Evolutionary conservation across 2,888 invertebrate species (phyloP).

Genomic region (Epinotia bilunana): DNA sequence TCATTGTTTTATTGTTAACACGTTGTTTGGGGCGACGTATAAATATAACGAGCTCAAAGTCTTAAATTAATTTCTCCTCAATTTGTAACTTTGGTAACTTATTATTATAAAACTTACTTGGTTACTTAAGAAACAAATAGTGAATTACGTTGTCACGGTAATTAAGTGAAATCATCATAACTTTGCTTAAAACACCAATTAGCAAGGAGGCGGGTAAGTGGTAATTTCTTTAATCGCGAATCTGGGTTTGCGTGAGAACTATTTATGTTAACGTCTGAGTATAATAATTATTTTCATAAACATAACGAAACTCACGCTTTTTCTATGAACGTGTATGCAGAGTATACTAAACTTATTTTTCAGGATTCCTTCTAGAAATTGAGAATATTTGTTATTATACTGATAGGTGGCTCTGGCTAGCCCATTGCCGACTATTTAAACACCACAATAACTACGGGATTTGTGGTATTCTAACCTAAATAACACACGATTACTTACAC

Average conservation of each 20-base stretch:
- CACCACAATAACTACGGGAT: no score
- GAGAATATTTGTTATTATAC: no score
- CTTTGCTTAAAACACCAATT: constrained; percentile 70
- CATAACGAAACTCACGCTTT: not conserved
- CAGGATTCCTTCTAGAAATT: no score
- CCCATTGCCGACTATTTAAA: no score
- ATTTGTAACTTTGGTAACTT: constrained; percentile 2
- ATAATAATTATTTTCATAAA: not conserved
- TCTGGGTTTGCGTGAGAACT: constrained; percentile 53
- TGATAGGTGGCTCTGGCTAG: no score
- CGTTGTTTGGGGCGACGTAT: constrained; percentile 16
- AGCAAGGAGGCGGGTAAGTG: constrained; percentile 55
- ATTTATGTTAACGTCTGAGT: constrained; percentile 60
- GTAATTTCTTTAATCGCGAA: constrained; percentile 60
- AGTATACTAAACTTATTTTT: no score
- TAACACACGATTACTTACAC: no score
- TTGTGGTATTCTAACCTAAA: no score
- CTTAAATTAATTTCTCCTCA: constrained; percentile 2
- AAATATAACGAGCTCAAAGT: constrained; percentile 3
- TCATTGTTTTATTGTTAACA: constrained; percentile 39
- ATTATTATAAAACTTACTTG: constrained; percentile 35
- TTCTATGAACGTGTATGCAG: no score
- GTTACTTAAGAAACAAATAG: constrained; percentile 61
- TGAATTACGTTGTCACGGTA: constrained; percentile 64
- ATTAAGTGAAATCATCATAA: constrained; percentile 70